A percentile compares a stretch with the other conserved stretches of the same genome.
Conservation (phyloP, 2,113 vertebrate genomes). For the Turdus rufiventris region DNA sequence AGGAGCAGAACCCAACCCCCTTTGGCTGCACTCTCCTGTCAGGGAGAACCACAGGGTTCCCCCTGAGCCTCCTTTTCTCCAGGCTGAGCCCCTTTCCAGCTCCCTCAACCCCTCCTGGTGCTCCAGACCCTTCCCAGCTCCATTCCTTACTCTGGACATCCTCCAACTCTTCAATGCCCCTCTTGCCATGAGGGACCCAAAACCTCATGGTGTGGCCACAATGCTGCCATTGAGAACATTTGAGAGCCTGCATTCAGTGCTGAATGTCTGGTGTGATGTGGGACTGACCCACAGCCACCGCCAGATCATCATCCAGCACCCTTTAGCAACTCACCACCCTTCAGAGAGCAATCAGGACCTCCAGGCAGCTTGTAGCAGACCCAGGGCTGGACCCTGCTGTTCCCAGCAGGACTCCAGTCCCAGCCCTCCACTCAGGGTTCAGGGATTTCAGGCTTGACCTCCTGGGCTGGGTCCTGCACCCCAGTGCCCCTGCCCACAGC, state of each 20-base stretch:
- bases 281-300: neutral
- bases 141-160: accelerated
- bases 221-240: neutral
- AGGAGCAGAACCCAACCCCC: accelerated
- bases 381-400: neutral
- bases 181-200: neutral
- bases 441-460: neutral
- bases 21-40: accelerated
- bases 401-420: neutral
- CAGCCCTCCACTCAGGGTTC: accelerated
- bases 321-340: neutral
- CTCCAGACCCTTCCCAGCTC: neutral
- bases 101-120: accelerated
- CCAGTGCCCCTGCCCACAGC: neutral
- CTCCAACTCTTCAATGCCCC: neutral
- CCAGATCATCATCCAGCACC: neutral
- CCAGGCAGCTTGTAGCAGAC: neutral
- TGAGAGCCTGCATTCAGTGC: neutral
- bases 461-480: neutral
- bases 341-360: neutral
- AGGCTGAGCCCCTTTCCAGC: neutral
- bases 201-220: neutral
- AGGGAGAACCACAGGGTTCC: neutral
- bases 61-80: neutral
- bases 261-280: neutral